phyloP scores from a whole-genome alignment of 2,888 invertebrate species.

The Limnephilus auricula region DNA sequence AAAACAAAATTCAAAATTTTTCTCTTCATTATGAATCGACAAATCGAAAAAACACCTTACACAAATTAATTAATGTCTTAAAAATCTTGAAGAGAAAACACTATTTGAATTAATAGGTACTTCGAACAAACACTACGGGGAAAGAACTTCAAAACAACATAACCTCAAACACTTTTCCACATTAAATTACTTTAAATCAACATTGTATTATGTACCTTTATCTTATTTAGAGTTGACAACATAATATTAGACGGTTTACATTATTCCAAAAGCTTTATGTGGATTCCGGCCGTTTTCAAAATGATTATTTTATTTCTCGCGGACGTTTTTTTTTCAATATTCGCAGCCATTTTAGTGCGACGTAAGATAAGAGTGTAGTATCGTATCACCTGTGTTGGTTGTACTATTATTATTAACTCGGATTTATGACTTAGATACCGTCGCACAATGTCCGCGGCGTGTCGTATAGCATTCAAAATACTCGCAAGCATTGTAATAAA shows the following conservation, averaged over 20 bases:
- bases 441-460: not conserved
- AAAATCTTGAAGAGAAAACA: too few relatives aligned
- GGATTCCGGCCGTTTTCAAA: not conserved
- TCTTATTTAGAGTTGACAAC: not conserved
- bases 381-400: not conserved
- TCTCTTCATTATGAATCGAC: too few relatives aligned
- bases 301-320: not conserved
- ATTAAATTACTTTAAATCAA: not conserved
- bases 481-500: not conserved
- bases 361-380: not conserved
- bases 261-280: not conserved
- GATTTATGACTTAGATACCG: constrained; percentile 2
- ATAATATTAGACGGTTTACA: not conserved
- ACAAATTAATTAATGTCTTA: too few relatives aligned
- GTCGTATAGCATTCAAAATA: not conserved
- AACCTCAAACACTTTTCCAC: not conserved
- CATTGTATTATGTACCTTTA: not conserved
- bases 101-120: too few relatives aligned
- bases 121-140: not conserved
- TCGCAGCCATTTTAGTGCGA: not conserved
- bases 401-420: not conserved
- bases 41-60: too few relatives aligned
- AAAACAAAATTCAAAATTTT: not conserved
- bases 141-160: not conserved
- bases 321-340: not conserved